Base-by-base conservation (phyloP, 2,797 vertebrate genomes). In the Fratercula arctica region DNA sequence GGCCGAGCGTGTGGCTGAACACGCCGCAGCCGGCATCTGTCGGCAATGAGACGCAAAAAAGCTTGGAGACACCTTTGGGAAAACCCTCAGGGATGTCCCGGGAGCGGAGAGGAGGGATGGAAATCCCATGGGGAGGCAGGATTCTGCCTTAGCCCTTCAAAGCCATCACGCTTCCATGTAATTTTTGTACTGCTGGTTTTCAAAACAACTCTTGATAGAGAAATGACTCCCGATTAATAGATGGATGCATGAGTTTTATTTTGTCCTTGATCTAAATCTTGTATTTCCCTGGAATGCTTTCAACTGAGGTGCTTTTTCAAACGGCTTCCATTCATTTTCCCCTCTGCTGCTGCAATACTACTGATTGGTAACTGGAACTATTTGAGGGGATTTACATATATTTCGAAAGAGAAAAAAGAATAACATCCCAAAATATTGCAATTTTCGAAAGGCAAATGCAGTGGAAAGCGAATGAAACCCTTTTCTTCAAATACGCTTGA, bases 81-180 rank as follows among this genome's bases (percentile, higher is more conserved):
- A 26, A 53, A 45, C 60, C 39, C 60, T 2, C 16, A 1, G 31
- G 67, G 61, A 10, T 76, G 23, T 25, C 64, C 79, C 7, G 0
- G 76, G 46, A 39, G 29, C 1, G 1, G 28, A 20, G 41, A 18
- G 16, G 16, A 46, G 79, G 73, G n/a, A 4, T 43, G 17, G 77
- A n/a, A 75, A 48, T 45, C 7, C 60, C 60, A 0, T 1, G 0
- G 53, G 35, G 74, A 73, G 10, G 31, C 19, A 43, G 88, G 79
- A 50, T 37, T n/a, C 50, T 3, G 43, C 2, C 1, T 37, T 51
- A 3, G 6, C 46, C 82, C 72, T 24, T 10, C 11, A 19, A 41
- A 87, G 5, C 50, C 51, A 1, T 5, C 28, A 14, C 0, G 0
- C 4, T 37, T 1, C 3, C 20, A 0, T 15, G 53, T 7, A 0